Evolutionary conservation across 1,140 invertebrate species (phyloP).

Genomic region (Ladona fulva): DNA sequence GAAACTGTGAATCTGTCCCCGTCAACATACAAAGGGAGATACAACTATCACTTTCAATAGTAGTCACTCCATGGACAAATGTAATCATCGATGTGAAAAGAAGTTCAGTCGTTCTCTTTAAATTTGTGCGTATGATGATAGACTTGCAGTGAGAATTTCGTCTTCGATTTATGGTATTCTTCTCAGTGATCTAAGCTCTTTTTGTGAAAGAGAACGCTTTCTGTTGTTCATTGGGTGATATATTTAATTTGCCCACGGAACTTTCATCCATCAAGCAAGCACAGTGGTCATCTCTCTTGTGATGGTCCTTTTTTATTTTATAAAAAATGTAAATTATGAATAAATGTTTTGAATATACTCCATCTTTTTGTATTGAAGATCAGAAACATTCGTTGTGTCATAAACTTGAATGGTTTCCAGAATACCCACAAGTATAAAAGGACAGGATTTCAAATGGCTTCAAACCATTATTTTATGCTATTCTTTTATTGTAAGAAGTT

Average conservation of each 20-base stretch:
- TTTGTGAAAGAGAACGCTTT: not conserved
- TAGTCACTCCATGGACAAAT: not conserved
- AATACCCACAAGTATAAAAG: not conserved
- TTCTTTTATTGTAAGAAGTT: not conserved
- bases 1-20: too few relatives aligned
- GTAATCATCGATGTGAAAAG: not conserved
- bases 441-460: not conserved
- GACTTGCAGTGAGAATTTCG: not conserved
- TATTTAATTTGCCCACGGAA: not conserved
- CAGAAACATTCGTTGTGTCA: not conserved
- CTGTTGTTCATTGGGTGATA: not conserved
- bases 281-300: not conserved
- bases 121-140: not conserved
- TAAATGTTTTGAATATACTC: not conserved
- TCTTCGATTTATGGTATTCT: not conserved
- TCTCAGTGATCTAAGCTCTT: not conserved
- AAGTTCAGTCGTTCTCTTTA: not conserved
- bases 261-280: not conserved
- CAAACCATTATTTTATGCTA: not conserved
- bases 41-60: not conserved
- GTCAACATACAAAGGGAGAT: too few relatives aligned
- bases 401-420: not conserved
- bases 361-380: not conserved
- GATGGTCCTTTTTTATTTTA: not conserved
- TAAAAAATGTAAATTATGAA: constrained; percentile 9